These are phyloP conservation scores for Apeira syringaria DNA, from an alignment of 2,888 invertebrate genomes.

Conservation along the genomic window DNA sequence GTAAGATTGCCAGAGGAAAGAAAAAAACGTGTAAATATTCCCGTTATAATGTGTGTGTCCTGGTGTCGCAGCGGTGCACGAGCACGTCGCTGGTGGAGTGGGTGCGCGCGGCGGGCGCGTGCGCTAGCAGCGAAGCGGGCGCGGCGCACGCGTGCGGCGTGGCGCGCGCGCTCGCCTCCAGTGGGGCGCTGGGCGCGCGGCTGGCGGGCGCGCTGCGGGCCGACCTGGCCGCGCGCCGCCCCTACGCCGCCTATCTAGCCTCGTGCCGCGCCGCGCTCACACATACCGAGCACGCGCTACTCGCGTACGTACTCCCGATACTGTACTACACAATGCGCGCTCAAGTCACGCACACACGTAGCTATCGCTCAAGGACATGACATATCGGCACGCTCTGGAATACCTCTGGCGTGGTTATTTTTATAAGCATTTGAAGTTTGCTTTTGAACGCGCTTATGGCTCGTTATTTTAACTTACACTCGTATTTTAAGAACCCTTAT, in stretches of 20 bases:
- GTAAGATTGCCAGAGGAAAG: too few relatives aligned
- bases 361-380: too few relatives aligned
- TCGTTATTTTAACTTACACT: too few relatives aligned
- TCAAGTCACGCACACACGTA: too few relatives aligned
- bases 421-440: too few relatives aligned
- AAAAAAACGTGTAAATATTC: too few relatives aligned
- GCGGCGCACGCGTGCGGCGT: constrained; percentile 42
- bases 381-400: too few relatives aligned
- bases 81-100: constrained; percentile 65
- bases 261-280: constrained; percentile 62
- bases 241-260: constrained; percentile 70
- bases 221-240: constrained; percentile 69
- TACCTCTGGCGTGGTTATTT: too few relatives aligned
- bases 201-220: constrained; percentile 66
- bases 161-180: constrained; percentile 41
- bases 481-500: too few relatives aligned
- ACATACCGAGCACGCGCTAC: constrained; percentile 52
- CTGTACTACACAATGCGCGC: too few relatives aligned
- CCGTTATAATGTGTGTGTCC: not conserved
- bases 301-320: constrained; percentile 49
- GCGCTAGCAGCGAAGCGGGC: constrained; percentile 43
- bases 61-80: constrained; percentile 53
- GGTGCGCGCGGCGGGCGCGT: constrained; percentile 57
- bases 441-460: too few relatives aligned
- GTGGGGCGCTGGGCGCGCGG: constrained; percentile 42